These are phyloP conservation scores for Lepidocyrtinus sp. DNA, from an alignment of 2,888 invertebrate species.

Conservation along the genomic window DNA sequence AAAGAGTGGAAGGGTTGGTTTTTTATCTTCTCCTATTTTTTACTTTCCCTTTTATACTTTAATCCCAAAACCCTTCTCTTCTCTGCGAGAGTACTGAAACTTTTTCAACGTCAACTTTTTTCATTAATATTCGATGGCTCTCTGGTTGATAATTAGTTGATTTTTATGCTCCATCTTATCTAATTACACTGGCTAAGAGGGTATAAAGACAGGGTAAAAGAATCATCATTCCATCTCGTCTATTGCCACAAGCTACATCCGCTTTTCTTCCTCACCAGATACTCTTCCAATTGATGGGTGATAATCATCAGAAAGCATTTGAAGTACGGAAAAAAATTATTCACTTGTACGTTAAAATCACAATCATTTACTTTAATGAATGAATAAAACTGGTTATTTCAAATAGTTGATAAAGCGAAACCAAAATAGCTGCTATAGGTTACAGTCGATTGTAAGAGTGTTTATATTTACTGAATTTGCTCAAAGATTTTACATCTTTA, in stretches of 20 bases:
- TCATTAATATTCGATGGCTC: conserved; percentile 71
- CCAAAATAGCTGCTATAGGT: no score
- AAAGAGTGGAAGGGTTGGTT: no score
- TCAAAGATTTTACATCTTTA: no score
- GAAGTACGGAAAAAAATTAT: no score
- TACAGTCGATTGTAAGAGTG: no score
- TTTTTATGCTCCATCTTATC: conserved; percentile 70
- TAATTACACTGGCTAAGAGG: conserved; percentile 64
- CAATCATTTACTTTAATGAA: no score
- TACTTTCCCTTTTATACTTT: not conserved
- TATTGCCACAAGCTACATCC: conserved; percentile 18
- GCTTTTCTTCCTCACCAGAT: not conserved
- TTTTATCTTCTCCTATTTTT: conserved; percentile 1
- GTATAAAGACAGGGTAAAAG: conserved; percentile 48
- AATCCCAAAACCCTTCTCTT: not conserved
- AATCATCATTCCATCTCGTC: conserved; percentile 10
- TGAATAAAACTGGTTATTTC: no score
- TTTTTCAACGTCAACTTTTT: conserved; percentile 67
- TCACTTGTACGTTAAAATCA: no score
- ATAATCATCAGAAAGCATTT: not conserved
- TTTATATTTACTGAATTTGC: no score
- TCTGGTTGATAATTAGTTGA: conserved; percentile 71
- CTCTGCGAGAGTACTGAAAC: not conserved
- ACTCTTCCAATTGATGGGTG: not conserved
- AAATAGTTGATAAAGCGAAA: no score